Base-by-base conservation (phyloP, 2,113 vertebrate genomes). In the Neogobius melanostomus region DNA sequence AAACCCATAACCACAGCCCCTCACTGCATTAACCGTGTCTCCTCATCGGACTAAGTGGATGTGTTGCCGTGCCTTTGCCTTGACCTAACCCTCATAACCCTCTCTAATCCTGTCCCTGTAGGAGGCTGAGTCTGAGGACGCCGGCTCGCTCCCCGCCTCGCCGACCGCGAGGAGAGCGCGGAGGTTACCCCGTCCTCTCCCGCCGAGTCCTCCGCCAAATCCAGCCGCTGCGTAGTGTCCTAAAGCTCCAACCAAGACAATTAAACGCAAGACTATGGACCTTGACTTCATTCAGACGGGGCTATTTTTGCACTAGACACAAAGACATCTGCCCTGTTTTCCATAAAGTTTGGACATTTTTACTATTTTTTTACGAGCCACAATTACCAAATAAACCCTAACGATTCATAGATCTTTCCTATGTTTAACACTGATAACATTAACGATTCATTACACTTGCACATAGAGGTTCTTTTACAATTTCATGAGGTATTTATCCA, bases 181-280 rank as follows among this genome's bases (percentile, higher is more conserved):
- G 92, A 36, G 28, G 28, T 36, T 92, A 91, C 91, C 91, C 85
- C 87, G 3, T 36, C 90, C 42, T 15, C 89, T 67, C 76, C 88
- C 12, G 69, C 86, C 42, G 66, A 76, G 66, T 85, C 67, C 11
- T 68, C 66, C 80, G 79, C 89, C 86, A 82, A 77, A 56, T 6
- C 87, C 65, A 47, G 42, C 42, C 59, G 64, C 81, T 94, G 93
- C 50, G 80, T 92, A 59, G 75, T 93, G 72, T 93, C 91, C 69
- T 94, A 94, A 82, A 64, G 48, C 46, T 75, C 12, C 4, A 14
- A 11, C 11, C 52, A 10, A 9, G 11, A 11, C 52, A 9, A 17
- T 53, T 17, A n/a, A 49, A 49, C 4, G 4, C 48, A 5, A 14
- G 10, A 11, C 16, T 17, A 9, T 8, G 16, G 16, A 15, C 12